A percentile compares a stretch with the other conserved stretches of the same genome.
phyloP scores from a whole-genome alignment of 53 echinoderm and acorn worm species.

The Actinopyga echinites region DNA sequence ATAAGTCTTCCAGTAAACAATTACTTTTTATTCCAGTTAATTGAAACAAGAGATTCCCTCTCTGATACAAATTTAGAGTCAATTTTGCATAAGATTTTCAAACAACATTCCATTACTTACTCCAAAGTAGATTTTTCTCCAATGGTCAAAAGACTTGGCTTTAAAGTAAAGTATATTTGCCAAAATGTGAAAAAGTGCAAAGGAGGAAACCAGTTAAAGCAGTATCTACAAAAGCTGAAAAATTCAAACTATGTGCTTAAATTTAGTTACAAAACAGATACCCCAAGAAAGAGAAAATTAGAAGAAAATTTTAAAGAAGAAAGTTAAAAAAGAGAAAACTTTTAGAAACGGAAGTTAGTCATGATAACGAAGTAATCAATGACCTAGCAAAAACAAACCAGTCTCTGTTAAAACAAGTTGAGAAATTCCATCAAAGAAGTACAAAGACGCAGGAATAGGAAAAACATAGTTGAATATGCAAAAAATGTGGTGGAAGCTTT shows the following conservation, averaged over 20 bases:
- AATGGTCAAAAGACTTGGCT: conserved; percentile 2
- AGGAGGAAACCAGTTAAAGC: not conserved
- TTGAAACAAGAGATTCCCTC: not conserved
- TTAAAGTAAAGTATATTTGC: not conserved
- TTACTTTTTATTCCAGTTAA: conserved; percentile 2
- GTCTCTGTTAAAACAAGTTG: not conserved
- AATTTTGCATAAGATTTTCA: not conserved
- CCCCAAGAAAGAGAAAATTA: not conserved
- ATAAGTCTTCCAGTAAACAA: conserved; percentile 11
- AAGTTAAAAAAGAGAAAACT: not conserved
- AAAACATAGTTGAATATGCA: not conserved
- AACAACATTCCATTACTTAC: not conserved
- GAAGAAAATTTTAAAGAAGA: not conserved
- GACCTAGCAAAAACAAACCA: not conserved
- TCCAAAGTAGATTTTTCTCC: not conserved
- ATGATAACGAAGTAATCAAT: not conserved
- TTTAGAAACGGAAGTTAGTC: not conserved
- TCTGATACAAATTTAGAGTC: not conserved
- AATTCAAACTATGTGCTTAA: not conserved
- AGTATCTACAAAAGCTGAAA: not conserved
- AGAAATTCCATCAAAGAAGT: not conserved
- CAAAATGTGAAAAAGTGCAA: not conserved
- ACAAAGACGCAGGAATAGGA: not conserved
- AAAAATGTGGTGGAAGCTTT: conserved; percentile 2
- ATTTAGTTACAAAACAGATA: not conserved